Percentiles rank a stretch among this genome's conserved stretches.
Evolutionary conservation across 2,888 invertebrate species (phyloP).

Genomic region (Sialis lutaria): DNA sequence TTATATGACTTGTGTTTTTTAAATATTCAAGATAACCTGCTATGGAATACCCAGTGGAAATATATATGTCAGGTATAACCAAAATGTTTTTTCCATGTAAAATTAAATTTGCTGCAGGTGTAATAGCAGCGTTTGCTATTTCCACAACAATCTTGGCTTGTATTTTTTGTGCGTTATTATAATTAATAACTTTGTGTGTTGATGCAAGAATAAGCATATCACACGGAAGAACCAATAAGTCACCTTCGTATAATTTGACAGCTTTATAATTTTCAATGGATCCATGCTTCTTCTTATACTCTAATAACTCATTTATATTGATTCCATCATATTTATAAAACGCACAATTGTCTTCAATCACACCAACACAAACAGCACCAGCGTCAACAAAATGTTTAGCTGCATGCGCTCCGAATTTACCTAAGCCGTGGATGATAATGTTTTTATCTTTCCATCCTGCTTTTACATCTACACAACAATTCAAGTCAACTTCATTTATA

Average conservation of each 20-base stretch:
- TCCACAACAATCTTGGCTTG: constrained; percentile 22
- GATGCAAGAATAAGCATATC: constrained; percentile 18
- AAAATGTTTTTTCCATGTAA: constrained; percentile 16
- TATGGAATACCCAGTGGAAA: constrained; percentile 18
- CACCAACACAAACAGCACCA: constrained; percentile 21
- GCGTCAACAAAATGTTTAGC: constrained; percentile 14
- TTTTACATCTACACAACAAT: constrained; percentile 13
- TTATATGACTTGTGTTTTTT: constrained; percentile 11
- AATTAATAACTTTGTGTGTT: constrained; percentile 18
- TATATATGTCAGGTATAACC: constrained; percentile 22
- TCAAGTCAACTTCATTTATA: constrained; percentile 16
- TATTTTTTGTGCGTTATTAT: constrained; percentile 18
- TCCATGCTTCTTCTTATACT: constrained; percentile 15
- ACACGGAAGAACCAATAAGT: constrained; percentile 17
- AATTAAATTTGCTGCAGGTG: constrained; percentile 21
- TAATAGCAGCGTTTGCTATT: constrained; percentile 19
- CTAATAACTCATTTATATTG: constrained; percentile 15
- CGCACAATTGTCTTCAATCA: constrained; percentile 18
- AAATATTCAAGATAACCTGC: constrained; percentile 21
- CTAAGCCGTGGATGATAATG: constrained; percentile 22
- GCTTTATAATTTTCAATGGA: constrained; percentile 13
- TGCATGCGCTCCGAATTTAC: constrained; percentile 18
- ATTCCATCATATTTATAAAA: constrained; percentile 19
- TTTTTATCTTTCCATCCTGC: constrained; percentile 18
- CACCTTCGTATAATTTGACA: constrained; percentile 9